phyloP scores from a whole-genome alignment of 2,797 vertebrate species.

The Amblyraja radiata region DNA sequence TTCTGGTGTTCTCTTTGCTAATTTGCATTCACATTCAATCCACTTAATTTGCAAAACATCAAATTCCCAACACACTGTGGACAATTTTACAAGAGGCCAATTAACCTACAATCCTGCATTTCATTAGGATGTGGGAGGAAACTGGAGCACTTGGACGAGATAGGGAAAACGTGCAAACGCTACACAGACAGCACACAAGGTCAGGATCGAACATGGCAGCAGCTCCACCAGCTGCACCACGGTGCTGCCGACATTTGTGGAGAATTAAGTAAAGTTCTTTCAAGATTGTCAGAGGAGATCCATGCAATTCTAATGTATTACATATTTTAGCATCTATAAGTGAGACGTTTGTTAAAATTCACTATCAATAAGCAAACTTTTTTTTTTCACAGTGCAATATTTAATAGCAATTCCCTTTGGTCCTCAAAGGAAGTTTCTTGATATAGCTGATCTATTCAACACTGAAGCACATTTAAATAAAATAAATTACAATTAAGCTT shows the following conservation, averaged over 20 bases:
- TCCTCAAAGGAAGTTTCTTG: not conserved
- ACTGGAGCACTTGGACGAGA: too few relatives aligned
- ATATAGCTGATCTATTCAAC: not conserved
- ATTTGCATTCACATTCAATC: too few relatives aligned
- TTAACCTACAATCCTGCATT: too few relatives aligned
- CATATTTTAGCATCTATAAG: not conserved
- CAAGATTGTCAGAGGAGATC: not conserved
- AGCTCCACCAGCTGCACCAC: too few relatives aligned
- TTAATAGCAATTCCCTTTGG: not conserved
- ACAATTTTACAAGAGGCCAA: too few relatives aligned
- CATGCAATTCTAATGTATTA: not conserved
- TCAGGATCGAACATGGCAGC: too few relatives aligned
- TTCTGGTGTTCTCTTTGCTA: too few relatives aligned
- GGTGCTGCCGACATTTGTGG: not conserved
- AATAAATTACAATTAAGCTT: slow-evolving; percentile 4
- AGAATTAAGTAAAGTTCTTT: not conserved
- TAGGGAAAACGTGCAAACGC: too few relatives aligned
- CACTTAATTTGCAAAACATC: too few relatives aligned
- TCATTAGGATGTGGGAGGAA: too few relatives aligned
- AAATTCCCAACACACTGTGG: too few relatives aligned
- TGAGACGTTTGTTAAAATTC: not conserved
- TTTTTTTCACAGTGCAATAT: not conserved
- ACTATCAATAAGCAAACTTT: not conserved
- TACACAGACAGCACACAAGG: too few relatives aligned
- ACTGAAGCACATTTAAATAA: not conserved